phyloP scores from a whole-genome alignment of 1,140 invertebrate species.

The Ceratosolen fusciceps region DNA sequence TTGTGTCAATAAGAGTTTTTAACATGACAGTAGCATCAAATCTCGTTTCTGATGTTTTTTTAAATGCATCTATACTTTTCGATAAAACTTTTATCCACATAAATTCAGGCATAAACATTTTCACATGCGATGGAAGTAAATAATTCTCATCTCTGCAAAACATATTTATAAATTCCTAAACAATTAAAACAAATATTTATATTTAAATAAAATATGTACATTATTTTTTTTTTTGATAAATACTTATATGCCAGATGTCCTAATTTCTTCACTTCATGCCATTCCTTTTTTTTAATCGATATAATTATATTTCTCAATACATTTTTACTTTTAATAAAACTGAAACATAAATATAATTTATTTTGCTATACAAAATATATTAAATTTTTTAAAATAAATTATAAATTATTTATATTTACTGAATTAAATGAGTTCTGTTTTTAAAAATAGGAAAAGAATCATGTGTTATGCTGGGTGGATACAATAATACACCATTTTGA shows the following conservation, averaged over 20 bases:
- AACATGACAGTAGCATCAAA: slow-evolving; percentile 53
- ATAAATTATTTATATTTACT: slow-evolving; percentile 47
- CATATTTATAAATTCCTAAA: slow-evolving; percentile 23
- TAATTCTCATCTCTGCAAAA: slow-evolving; percentile 44
- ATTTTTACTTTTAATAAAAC: slow-evolving; percentile 54
- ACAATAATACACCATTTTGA: slow-evolving; percentile 52
- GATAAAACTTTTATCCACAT: slow-evolving; percentile 63
- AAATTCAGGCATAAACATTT: slow-evolving; percentile 57
- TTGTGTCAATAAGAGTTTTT: slow-evolving; percentile 55
- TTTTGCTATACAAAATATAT: background rate
- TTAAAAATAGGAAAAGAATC: slow-evolving; percentile 62
- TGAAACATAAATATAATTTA: slow-evolving; percentile 35
- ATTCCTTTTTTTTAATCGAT: slow-evolving; percentile 57
- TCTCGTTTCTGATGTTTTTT: slow-evolving; percentile 57
- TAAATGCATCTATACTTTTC: slow-evolving; percentile 60
- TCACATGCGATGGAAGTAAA: slow-evolving; percentile 58
- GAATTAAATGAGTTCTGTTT: slow-evolving; percentile 55
- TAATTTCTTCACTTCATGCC: slow-evolving; percentile 50
- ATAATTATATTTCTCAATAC: slow-evolving; percentile 33
- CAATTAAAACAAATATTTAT: slow-evolving; percentile 19
- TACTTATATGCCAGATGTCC: slow-evolving; percentile 51
- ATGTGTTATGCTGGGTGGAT: slow-evolving; percentile 52
- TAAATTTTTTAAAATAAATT: background rate
- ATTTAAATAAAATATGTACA: slow-evolving; percentile 31
- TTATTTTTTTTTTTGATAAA: slow-evolving; percentile 21